A percentile compares a stretch with the other conserved stretches of the same genome.
Conservation (phyloP, 2,888 invertebrate genomes). For the Camptogramma bilineatum region DNA sequence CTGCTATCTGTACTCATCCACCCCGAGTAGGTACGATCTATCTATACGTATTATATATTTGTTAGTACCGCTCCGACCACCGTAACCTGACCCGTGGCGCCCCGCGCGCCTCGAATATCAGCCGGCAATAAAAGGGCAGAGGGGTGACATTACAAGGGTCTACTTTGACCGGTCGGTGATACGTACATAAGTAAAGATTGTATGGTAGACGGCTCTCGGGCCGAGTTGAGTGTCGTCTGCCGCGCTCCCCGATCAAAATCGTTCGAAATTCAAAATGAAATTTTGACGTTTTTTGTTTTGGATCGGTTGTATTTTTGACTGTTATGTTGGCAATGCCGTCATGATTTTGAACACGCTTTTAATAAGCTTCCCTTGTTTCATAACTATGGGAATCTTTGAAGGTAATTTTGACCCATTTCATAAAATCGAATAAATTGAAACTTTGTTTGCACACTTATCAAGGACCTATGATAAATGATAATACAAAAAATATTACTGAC, state of each 20-base stretch:
- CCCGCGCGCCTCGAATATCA: constrained; percentile 57
- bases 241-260: constrained; percentile 79
- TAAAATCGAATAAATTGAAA: too few species aligned
- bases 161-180: constrained; percentile 54
- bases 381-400: too few species aligned
- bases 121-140: constrained; percentile 57
- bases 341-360: too few species aligned
- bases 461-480: too few species aligned
- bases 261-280: constrained; percentile 76
- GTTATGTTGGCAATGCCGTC: too few species aligned
- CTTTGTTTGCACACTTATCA: too few species aligned
- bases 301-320: background rate
- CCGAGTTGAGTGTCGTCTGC: constrained; percentile 80
- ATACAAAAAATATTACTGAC: too few species aligned
- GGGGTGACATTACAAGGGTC: constrained; percentile 67
- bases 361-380: too few species aligned
- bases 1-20: constrained; percentile 70
- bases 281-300: constrained; percentile 60
- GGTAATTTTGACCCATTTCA: too few species aligned
- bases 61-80: constrained; percentile 81
- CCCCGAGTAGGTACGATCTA: constrained; percentile 72
- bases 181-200: constrained; percentile 75
- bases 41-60: constrained; percentile 80
- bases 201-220: constrained; percentile 74
- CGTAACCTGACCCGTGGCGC: constrained; percentile 60